phyloP scores from a whole-genome alignment of 2,888 invertebrate species.

The Galeopsomyia nigrocyanea region DNA sequence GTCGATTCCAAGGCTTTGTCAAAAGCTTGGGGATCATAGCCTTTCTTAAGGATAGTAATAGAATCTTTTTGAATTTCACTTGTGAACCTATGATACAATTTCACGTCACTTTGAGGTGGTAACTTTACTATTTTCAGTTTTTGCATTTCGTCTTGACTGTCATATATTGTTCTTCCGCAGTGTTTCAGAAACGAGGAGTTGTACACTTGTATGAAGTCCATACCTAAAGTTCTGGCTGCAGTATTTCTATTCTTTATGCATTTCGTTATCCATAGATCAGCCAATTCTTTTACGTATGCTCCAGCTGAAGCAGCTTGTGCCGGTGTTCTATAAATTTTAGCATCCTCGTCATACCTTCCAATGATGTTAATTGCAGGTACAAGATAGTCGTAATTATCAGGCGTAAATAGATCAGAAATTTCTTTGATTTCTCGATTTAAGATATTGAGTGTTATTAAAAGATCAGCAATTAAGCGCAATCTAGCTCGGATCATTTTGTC shows the following conservation, averaged over 20 bases:
- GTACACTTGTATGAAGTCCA: constrained; percentile 2
- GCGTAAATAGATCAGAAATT: not conserved
- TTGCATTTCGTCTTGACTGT: constrained; percentile 1
- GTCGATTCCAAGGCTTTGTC: too few species aligned
- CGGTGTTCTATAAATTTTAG: constrained; percentile 8
- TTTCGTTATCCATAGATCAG: not conserved
- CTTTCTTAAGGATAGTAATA: too few species aligned
- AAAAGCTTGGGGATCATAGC: too few species aligned
- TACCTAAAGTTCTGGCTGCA: not conserved
- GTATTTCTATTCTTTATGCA: not conserved
- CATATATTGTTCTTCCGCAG: not conserved
- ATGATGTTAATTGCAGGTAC: constrained; percentile 15
- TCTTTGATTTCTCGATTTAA: not conserved
- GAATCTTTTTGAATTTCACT: too few species aligned
- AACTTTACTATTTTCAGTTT: not conserved
- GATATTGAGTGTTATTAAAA: not conserved
- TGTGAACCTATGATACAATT: too few species aligned
- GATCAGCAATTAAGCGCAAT: not conserved
- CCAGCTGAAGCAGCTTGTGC: constrained; percentile 14
- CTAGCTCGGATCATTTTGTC: constrained; percentile 14
- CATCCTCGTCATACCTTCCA: not conserved
- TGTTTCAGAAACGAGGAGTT: not conserved
- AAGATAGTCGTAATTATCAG: constrained; percentile 10
- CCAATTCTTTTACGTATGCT: constrained; percentile 2
- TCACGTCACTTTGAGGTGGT: not conserved